Conservation (phyloP, 1,140 invertebrate species). For the Halyomorpha halys region DNA sequence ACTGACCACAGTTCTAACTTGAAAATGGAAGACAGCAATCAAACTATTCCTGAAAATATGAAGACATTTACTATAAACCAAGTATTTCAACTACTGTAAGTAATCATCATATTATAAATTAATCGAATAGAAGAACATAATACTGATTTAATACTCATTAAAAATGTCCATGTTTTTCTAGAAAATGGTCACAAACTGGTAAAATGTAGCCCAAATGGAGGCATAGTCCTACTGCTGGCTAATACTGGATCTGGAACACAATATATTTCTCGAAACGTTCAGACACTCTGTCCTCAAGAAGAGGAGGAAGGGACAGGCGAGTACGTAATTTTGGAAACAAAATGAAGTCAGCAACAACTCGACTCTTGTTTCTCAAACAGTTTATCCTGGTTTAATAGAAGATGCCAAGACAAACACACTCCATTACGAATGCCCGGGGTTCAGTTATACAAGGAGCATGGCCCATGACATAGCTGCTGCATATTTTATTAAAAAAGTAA, state of each 20-base stretch:
- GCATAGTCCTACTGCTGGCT: not conserved
- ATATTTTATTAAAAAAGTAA: too few relatives aligned
- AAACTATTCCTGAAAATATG: too few relatives aligned
- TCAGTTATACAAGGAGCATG: conserved; percentile 27
- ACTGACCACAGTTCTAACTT: too few relatives aligned
- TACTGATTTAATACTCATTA: too few relatives aligned
- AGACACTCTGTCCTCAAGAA: not conserved
- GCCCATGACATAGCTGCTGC: conserved; percentile 27
- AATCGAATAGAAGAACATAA: too few relatives aligned
- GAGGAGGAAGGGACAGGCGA: not conserved
- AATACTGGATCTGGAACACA: not conserved
- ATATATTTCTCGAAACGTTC: not conserved
- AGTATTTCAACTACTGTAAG: too few relatives aligned
- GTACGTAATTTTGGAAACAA: not conserved
- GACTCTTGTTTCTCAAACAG: not conserved
- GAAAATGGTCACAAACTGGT: too few relatives aligned
- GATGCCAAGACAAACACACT: conserved; percentile 12
- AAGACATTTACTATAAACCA: too few relatives aligned
- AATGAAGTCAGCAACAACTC: conserved; percentile 1
- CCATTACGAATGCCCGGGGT: conserved; percentile 31
- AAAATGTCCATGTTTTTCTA: too few relatives aligned
- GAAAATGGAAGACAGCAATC: too few relatives aligned
- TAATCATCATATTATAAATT: too few relatives aligned
- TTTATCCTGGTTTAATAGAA: not conserved
- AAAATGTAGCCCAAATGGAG: too few relatives aligned